These are phyloP conservation scores for Trissolcus basalis DNA, from an alignment of 1,140 invertebrate genomes.

Conservation along the genomic window DNA sequence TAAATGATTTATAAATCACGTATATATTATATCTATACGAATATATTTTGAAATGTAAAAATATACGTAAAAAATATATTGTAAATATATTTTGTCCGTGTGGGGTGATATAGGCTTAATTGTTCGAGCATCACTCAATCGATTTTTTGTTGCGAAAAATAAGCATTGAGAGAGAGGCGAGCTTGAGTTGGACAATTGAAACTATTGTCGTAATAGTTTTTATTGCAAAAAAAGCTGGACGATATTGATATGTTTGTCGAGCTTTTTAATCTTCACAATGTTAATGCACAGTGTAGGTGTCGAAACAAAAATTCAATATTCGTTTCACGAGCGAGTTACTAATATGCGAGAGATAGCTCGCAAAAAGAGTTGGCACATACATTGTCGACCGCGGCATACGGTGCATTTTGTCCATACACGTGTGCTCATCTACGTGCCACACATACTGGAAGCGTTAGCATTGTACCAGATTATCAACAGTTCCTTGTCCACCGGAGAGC, in stretches of 20 bases:
- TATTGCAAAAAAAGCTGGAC: too few relatives aligned
- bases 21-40: too few relatives aligned
- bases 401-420: constrained; percentile 38
- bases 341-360: constrained; percentile 50
- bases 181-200: too few relatives aligned
- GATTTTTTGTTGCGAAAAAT: too few relatives aligned
- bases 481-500: constrained; percentile 39
- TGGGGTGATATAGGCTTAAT: too few relatives aligned
- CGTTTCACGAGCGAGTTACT: constrained; percentile 52
- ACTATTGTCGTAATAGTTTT: too few relatives aligned
- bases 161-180: too few relatives aligned
- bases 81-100: too few relatives aligned
- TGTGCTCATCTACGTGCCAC: constrained; percentile 51
- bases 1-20: too few relatives aligned
- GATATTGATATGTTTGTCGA: constrained; percentile 20
- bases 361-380: constrained; percentile 48
- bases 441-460: constrained; percentile 30
- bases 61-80: too few relatives aligned
- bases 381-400: constrained; percentile 44
- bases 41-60: too few relatives aligned
- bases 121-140: too few relatives aligned
- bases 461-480: constrained; percentile 52
- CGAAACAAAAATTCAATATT: constrained; percentile 54
- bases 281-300: constrained; percentile 28
- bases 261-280: constrained; percentile 18